These are phyloP conservation scores for Ailurus styani DNA, from an alignment of 2,113 vertebrate species.

Conservation along the genomic window DNA sequence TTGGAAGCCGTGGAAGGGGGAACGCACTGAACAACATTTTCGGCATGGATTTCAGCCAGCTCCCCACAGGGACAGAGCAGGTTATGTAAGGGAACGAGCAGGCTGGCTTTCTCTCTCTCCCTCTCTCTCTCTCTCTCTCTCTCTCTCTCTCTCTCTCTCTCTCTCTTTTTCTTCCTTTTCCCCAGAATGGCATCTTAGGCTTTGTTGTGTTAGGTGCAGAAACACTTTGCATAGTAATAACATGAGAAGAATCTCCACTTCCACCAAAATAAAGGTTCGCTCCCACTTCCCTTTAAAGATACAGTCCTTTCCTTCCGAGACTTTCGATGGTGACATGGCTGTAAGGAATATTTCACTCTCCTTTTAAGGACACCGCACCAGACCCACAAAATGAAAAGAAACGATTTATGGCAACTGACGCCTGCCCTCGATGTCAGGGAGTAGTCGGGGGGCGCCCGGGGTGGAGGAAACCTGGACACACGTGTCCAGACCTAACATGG, in stretches of 20 bases:
- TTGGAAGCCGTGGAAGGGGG: not conserved
- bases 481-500: not conserved
- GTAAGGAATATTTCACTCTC: conserved; percentile 32
- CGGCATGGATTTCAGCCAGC: not conserved
- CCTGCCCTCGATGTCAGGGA: not conserved
- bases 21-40: not conserved
- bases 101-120: not conserved
- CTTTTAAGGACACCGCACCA: not conserved
- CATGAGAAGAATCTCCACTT: not conserved
- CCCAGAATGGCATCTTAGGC: not conserved
- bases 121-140: not conserved
- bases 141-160: not conserved
- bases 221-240: not conserved
- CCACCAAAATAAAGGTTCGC: not conserved
- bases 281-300: conserved; percentile 16
- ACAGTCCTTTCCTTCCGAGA: not conserved
- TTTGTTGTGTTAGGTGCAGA: not conserved
- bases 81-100: not conserved
- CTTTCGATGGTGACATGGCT: not conserved
- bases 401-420: not conserved
- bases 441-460: not conserved
- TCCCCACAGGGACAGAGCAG: not conserved
- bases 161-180: not conserved
- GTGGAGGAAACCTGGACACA: not conserved
- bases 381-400: conserved; percentile 31